A percentile compares a stretch with the other conserved stretches of the same genome.
These are phyloP conservation scores for Falco cherrug DNA, from an alignment of 2,797 vertebrate genomes.

Conservation along the genomic window DNA sequence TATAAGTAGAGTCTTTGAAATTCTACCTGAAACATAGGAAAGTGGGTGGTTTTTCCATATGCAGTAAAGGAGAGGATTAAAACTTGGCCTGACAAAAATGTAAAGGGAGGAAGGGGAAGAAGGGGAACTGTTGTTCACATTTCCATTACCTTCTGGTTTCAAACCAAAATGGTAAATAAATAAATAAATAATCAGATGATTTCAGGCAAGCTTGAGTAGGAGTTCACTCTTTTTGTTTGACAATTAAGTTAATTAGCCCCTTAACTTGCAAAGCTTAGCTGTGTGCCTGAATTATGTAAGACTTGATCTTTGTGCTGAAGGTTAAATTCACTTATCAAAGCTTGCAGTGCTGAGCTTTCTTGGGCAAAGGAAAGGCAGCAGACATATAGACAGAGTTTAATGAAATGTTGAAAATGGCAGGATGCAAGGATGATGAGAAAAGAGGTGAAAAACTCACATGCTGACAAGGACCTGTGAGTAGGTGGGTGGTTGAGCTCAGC, in stretches of 20 bases:
- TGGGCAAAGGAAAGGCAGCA: neutral
- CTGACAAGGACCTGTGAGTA: neutral
- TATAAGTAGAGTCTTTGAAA: neutral
- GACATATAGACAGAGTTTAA: neutral
- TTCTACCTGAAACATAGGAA: neutral
- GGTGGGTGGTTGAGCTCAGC: neutral
- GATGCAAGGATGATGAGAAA: neutral
- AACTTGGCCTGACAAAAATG: neutral
- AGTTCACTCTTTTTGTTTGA: neutral
- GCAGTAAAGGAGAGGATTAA: neutral
- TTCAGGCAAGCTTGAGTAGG: slow-evolving; percentile 1
- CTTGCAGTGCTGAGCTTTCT: neutral
- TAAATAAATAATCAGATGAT: neutral
- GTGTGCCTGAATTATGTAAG: slow-evolving; percentile 2
- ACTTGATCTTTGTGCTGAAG: neutral
- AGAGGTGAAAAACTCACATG: slow-evolving; percentile 1
- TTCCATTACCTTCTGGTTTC: neutral
- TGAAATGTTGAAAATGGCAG: neutral
- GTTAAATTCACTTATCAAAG: neutral
- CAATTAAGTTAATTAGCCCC: slow-evolving; percentile 23
- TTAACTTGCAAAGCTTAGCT: neutral
- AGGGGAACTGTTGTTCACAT: neutral
- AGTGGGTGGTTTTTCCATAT: neutral
- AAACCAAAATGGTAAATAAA: slow-evolving; percentile 7
- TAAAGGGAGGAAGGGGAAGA: neutral